Percentiles rank a stretch among this genome's conserved stretches.
Conservation (phyloP, 1,140 invertebrate genomes). For the Marisa cornuarietis region DNA sequence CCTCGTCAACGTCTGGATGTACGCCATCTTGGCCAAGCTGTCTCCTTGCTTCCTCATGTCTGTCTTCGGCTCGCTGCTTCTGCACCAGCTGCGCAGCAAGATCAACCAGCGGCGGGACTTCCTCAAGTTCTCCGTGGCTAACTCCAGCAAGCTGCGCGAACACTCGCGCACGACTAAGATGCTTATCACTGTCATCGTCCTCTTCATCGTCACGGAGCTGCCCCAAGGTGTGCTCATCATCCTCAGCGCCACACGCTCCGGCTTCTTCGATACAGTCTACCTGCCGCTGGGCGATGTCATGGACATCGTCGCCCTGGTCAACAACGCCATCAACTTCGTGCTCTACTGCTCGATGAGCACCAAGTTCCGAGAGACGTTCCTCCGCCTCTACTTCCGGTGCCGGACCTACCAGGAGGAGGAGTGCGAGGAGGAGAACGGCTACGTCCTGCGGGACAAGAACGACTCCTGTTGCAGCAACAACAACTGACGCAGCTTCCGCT, state of each 20-base stretch:
- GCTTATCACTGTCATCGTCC: slow-evolving; percentile 84
- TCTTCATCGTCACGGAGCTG: slow-evolving; percentile 88
- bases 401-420: slow-evolving; percentile 13
- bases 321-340: slow-evolving; percentile 92
- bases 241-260: slow-evolving; percentile 51
- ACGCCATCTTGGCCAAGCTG: slow-evolving; percentile 62
- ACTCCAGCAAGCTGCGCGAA: slow-evolving; percentile 64
- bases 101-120: slow-evolving; percentile 55
- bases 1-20: slow-evolving; percentile 61
- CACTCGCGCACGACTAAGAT: slow-evolving; percentile 92
- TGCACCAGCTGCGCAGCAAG: slow-evolving; percentile 71
- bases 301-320: slow-evolving; percentile 91
- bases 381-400: slow-evolving; percentile 51
- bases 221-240: slow-evolving; percentile 72
- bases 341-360: slow-evolving; percentile 93
- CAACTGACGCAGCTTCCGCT: neutral
- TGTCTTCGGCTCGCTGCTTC: slow-evolving; percentile 68
- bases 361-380: slow-evolving; percentile 88
- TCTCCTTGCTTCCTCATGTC: slow-evolving; percentile 67
- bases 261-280: slow-evolving; percentile 63
- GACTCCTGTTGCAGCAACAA: slow-evolving; percentile 30
- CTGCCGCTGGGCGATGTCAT: slow-evolving; percentile 84
- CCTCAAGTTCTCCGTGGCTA: slow-evolving; percentile 57
- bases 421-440: slow-evolving; percentile 30
- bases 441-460: slow-evolving; percentile 35